Evolutionary conservation across 2,113 vertebrate genomes (phyloP), one percentile per base, ranked within the genome.

Genomic region (Nesogale talazaci): DNA sequence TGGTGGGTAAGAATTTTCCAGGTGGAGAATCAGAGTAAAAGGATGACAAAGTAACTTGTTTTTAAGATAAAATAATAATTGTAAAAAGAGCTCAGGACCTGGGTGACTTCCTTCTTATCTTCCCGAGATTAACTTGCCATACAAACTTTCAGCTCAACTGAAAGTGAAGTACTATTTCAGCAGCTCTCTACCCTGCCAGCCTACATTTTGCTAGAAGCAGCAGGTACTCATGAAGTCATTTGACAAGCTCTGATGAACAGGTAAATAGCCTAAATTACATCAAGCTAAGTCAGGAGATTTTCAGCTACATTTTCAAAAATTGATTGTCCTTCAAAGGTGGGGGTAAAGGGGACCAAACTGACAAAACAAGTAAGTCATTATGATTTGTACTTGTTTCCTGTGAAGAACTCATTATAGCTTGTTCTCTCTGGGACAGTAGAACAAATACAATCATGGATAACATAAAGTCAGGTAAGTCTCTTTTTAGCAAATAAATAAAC

Each of bases 401-500:
- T 92, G 52, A 4, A 25, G 40, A 25, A 9, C 15, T 93, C 72
- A 78, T 89, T 84, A 69, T 9, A 84, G 42, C 40, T 38, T 56
- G 61, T 83, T 38, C 10, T 67, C 57, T 81, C 83, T 40, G 31
- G 31, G 23, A 72, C 76, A 83, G 78, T 27, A 22, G 20, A 38
- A 9, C n/a, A 40, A 86, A 42, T 80, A 63, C 65, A 85, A 46
- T 63, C 36, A 38, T 46, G 29, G 87, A 8, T 77, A 61, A 40
- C 17, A n/a, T 25, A 63, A 90, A 85, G 83, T 36, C n/a, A 83
- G 70, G 83, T 61, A 69, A 63, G 85, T 77, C 46, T 83, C 61
- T n/a, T 89, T 87, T 72, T 67, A 83, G 74, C 46, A 46, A 88
- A 79, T 67, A 80, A 92, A 59, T 76, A 61, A 95, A 90, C 42